Evolutionary conservation across 37 sponge, comb jelly and placozoan genomes (phyloP), one percentile per base, ranked within the genome.

Genomic region (Crambe crambe): DNA sequence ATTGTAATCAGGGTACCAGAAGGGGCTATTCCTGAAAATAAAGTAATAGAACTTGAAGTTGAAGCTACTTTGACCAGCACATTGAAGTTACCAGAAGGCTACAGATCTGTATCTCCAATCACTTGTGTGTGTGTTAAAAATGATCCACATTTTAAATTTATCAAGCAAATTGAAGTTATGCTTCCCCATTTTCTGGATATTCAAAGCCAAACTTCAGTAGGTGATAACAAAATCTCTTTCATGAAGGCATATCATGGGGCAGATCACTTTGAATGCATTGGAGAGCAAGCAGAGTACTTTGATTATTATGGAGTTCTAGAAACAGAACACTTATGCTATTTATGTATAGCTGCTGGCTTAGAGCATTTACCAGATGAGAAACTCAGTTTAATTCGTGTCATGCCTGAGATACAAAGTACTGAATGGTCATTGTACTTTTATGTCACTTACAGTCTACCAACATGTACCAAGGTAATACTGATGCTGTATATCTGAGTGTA

Each of bases 151-250:
- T 76, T 37, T 59, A 31, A 60, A 27, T 76, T 76, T 37, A 21
- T 59, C 41, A 76, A 61, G 34, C 76, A 60, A 37, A 39, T 76
- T 4, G 63, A 76, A 59, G 63, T 76, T 0, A 37, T 37, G 4
- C 76, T 76, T 15, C 63, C 76, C 22, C 76, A 76, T 37, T 76
- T 20, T 37, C 61, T 76, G 40, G 42, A 61, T n/a, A 20, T 61
- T 59, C 25, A 59, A 22, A 40, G 37, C 3, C 34, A 18, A 6
- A 35, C 10, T 3, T 5, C 25, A 68, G 2, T 44, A 39, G 41
- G 1, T 1, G n/a, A n/a, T n/a, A n/a, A n/a, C n/a, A n/a, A n/a
- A n/a, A 36, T 76, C 22, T 2, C 38, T 1, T 76, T 76, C 34
- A 2, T 76, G 26, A 76, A 59, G 27, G 61, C 76, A 39, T 37